phyloP scores from a whole-genome alignment of 2,797 vertebrate genomes.

The Spinus pinus region DNA sequence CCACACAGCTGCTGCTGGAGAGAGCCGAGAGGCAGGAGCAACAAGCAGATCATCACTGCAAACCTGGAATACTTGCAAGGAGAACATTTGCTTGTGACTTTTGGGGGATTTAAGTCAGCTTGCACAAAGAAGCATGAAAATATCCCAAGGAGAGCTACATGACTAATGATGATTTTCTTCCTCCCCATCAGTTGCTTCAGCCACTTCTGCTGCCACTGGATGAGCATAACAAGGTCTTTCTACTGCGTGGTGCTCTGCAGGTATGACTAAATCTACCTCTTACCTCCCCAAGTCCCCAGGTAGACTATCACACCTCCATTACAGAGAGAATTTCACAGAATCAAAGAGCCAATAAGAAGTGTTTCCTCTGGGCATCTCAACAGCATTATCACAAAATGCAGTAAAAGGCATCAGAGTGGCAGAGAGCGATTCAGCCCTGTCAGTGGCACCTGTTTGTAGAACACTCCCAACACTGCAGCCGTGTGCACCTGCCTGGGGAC shows the following conservation, averaged over 20 bases:
- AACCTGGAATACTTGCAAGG: background rate
- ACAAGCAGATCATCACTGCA: background rate
- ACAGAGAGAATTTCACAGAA: conserved; percentile 24
- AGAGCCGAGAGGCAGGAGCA: background rate
- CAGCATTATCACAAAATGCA: conserved; percentile 25
- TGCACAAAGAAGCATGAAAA: background rate
- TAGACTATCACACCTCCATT: background rate
- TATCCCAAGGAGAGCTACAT: background rate
- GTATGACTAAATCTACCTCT: background rate
- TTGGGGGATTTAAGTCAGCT: background rate
- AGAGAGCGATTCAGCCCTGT: background rate
- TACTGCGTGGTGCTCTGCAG: background rate
- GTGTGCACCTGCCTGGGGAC: rapidly evolving
- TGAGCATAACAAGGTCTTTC: background rate
- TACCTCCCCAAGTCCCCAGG: background rate
- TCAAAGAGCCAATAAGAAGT: conserved; percentile 3
- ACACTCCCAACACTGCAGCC: background rate
- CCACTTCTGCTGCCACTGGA: background rate
- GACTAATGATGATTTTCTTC: background rate
- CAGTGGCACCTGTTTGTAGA: background rate
- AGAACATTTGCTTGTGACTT: background rate
- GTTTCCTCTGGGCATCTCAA: conserved; percentile 22
- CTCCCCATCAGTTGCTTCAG: background rate
- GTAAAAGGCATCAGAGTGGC: background rate
- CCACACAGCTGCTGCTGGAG: background rate